phyloP scores from a whole-genome alignment of 2,797 vertebrate genomes.

The Helarctos malayanus region DNA sequence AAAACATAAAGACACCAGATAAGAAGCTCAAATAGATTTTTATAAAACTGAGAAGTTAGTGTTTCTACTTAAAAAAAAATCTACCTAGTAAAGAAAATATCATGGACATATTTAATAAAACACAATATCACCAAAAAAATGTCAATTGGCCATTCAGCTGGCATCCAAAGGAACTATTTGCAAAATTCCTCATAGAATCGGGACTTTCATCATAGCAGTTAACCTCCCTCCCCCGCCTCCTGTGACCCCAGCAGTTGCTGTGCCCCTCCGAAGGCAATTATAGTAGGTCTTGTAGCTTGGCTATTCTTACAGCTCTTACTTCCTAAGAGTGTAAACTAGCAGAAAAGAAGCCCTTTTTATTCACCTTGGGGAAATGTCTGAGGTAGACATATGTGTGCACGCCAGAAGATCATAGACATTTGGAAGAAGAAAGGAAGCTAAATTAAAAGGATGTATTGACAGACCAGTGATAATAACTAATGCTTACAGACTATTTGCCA shows the following conservation, averaged over 20 bases:
- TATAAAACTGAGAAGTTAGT: neutral
- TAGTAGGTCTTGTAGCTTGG: neutral
- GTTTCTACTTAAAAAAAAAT: neutral
- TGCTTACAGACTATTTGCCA: neutral
- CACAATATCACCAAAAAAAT: neutral
- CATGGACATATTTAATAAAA: neutral
- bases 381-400: neutral
- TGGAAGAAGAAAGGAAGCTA: neutral
- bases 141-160: neutral
- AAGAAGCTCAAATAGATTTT: neutral
- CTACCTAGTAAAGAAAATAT: neutral
- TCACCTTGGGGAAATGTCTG: neutral
- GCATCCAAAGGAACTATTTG: neutral
- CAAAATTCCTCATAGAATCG: neutral
- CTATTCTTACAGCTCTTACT: neutral
- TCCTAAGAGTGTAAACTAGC: neutral
- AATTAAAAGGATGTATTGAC: neutral
- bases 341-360: conserved; percentile 8
- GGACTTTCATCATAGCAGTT: neutral
- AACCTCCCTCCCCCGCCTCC: neutral
- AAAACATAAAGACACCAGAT: neutral
- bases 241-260: neutral
- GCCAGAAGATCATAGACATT: neutral
- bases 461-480: neutral
- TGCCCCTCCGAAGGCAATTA: neutral